Evolutionary conservation across 2,797 vertebrate genomes (phyloP).

Genomic region (Acropternis orthonyx): DNA sequence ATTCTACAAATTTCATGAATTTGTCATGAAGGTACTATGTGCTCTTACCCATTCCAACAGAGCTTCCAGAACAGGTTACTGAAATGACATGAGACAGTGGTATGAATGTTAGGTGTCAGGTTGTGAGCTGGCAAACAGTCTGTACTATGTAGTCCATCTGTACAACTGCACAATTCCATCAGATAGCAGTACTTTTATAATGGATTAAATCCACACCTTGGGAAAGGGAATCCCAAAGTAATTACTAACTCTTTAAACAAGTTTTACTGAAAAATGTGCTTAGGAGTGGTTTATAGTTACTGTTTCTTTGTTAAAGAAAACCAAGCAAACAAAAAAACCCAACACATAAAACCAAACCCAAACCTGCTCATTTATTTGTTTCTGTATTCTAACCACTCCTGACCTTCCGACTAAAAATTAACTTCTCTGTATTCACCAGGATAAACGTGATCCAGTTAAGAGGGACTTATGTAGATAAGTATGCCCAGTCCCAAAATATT

Average conservation of each 20-base stretch:
- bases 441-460: not conserved
- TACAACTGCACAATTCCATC: not conserved
- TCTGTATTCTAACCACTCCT: not conserved
- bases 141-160: not conserved
- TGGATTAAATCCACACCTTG: not conserved
- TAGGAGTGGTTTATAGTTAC: not conserved
- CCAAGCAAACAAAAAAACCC: not conserved
- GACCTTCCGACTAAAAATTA: not conserved
- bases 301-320: not conserved
- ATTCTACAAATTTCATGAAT: not conserved
- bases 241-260: not conserved
- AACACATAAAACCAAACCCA: not conserved
- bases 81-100: slow-evolving; percentile 55
- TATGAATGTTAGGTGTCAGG: not conserved
- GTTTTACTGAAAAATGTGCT: not conserved
- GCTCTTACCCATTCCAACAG: slow-evolving; percentile 86
- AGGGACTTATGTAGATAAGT: not conserved
- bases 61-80: slow-evolving; percentile 88
- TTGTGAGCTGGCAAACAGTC: not conserved
- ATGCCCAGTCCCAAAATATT: not conserved
- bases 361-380: not conserved
- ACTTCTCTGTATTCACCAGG: not conserved
- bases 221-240: not conserved
- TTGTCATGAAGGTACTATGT: not conserved
- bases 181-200: not conserved